Evolutionary conservation across 2,888 invertebrate genomes (phyloP).

Genomic region (Malacosoma neustria): DNA sequence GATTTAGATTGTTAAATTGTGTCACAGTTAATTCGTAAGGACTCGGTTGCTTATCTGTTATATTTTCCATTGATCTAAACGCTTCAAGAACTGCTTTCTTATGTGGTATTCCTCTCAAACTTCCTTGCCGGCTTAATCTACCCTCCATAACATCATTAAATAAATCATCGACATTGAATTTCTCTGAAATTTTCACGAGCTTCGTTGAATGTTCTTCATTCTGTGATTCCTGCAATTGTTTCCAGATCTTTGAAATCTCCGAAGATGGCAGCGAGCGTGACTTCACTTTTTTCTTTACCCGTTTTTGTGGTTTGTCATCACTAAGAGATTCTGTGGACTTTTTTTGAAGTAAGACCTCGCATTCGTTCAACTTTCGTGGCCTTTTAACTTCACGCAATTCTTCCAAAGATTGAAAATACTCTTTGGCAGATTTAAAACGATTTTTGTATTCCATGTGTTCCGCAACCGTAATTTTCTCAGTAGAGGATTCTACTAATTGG

Average conservation of each 20-base stretch:
- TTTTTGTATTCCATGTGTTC: constrained; percentile 53
- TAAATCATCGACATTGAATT: constrained; percentile 67
- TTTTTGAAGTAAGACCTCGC: constrained; percentile 43
- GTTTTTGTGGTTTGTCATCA: constrained; percentile 29
- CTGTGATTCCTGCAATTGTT: constrained; percentile 39
- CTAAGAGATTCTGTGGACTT: constrained; percentile 55
- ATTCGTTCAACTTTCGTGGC: constrained; percentile 50
- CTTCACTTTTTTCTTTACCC: constrained; percentile 45
- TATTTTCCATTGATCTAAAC: constrained; percentile 67
- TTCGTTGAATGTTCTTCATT: constrained; percentile 24
- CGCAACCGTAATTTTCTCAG: constrained; percentile 30
- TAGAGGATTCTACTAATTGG: constrained; percentile 31
- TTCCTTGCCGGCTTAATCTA: constrained; percentile 60
- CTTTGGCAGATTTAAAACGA: constrained; percentile 61
- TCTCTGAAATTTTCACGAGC: constrained; percentile 65
- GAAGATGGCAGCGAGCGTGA: constrained; percentile 61
- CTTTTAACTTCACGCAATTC: constrained; percentile 45
- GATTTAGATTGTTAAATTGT: constrained; percentile 45
- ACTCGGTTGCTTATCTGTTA: constrained; percentile 42
- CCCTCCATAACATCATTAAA: constrained; percentile 66
- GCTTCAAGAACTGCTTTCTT: constrained; percentile 70
- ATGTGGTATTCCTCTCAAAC: constrained; percentile 67
- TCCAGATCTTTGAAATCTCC: constrained; percentile 57
- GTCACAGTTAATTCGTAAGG: constrained; percentile 55
- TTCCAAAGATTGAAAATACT: constrained; percentile 67